Base-by-base conservation (phyloP, 2,113 vertebrate genomes). In the Nansenia antarctica region DNA sequence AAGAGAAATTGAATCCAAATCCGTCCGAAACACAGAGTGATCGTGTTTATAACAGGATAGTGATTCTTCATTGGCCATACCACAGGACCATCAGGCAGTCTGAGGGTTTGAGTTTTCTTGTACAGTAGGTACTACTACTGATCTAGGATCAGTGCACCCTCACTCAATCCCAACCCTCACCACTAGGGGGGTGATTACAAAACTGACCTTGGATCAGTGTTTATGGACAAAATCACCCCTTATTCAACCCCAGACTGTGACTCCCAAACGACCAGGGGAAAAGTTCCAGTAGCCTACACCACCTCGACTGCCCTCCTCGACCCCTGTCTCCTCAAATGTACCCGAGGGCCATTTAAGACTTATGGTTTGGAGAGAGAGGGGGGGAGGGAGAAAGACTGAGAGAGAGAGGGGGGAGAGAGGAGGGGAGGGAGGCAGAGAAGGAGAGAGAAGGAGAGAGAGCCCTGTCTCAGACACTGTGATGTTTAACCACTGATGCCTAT, bases 401-500 rank as follows among this genome's bases (percentile, higher is more conserved):
- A 47, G 53, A 14, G 4, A n/a, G 18, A 59, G 12, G 3, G 49
- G 9, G 29, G n/a, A 6, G 18, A 42, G 5, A 12, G 32, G 20
- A 3, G 11, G 58, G 35, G 37, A 47, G 11, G 20, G 26, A 47
- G 53, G 7, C 1, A n/a, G 18, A 59, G 12, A 8, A 59, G 9
- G 29, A 35, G 24, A 29, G 18, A n/a, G 32, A 14, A 35, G 42
- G 53, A 20, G 47, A 64, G 22, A 60, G 14, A 47, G 26, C n/a
- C n/a, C n/a, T n/a, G 2, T 29, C 15, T 5, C 30, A 15, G 31
- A 5, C 22, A 67, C 3, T 55, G 42, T 37, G 61, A 14, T 55
- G 54, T 22, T 39, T 61, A 49, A 71, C 63, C 65, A 72, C 58
- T 67, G 78, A 83, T 80, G 78, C 69, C 68, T 75, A 62, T 79